These are phyloP conservation scores for Emesis furor DNA, from an alignment of 2,888 invertebrate species.

Conservation along the genomic window DNA sequence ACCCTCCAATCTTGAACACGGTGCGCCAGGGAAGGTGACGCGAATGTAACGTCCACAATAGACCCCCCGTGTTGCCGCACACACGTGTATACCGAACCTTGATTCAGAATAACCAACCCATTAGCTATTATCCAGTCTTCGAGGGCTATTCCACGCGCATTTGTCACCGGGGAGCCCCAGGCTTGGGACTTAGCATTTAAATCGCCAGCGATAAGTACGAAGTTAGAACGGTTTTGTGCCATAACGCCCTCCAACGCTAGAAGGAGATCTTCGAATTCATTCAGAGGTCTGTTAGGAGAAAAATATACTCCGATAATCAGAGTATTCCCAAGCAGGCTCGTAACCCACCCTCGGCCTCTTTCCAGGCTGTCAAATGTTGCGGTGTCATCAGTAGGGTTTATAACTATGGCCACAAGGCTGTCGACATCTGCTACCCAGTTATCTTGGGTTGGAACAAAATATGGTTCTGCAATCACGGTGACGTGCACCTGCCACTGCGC, in stretches of 20 bases:
- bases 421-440: conserved; percentile 7
- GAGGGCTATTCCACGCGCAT: background rate
- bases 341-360: background rate
- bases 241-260: background rate
- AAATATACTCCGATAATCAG: background rate
- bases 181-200: background rate
- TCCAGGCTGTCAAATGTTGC: background rate
- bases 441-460: background rate
- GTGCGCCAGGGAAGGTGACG: no score
- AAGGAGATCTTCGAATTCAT: background rate
- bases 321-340: background rate
- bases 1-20: no score
- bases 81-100: no score
- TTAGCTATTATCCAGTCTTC: no score
- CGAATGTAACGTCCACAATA: no score
- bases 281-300: background rate
- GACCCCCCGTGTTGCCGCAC: no score
- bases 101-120: no score
- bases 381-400: background rate
- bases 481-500: no score
- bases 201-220: background rate
- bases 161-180: background rate
- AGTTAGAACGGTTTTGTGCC: background rate
- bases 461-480: no score
- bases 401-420: background rate